phyloP scores from a whole-genome alignment of 2,113 vertebrate genomes.

The Tetrao urogallus region DNA sequence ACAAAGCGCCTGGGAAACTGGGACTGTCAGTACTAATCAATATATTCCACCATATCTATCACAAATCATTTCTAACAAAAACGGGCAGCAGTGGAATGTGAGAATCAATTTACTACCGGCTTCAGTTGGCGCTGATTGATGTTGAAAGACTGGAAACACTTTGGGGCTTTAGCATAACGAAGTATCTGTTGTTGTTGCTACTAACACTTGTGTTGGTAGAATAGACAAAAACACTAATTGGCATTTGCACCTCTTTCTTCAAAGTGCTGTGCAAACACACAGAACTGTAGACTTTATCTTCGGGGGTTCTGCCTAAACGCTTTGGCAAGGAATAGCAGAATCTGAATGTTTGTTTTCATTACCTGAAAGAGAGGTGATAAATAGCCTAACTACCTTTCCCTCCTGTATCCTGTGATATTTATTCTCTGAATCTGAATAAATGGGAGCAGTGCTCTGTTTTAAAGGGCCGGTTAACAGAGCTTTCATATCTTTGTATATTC shows the following conservation, averaged over 20 bases:
- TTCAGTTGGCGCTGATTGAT: conserved; percentile 46
- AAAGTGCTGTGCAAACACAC: not conserved
- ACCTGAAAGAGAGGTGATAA: conserved; percentile 22
- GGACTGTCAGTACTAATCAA: conserved; percentile 72
- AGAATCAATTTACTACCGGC: conserved; percentile 61
- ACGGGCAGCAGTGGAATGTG: conserved; percentile 33
- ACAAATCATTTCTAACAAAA: conserved; percentile 67
- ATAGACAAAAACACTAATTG: not conserved
- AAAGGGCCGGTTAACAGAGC: not conserved
- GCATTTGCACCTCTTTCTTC: not conserved
- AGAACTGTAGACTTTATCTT: not conserved
- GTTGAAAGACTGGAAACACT: conserved; percentile 56
- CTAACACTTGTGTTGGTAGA: not conserved
- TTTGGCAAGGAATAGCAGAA: not conserved
- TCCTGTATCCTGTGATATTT: not conserved
- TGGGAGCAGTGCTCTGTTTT: not conserved
- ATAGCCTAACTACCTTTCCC: not conserved
- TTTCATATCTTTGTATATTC: not conserved
- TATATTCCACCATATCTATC: conserved; percentile 67
- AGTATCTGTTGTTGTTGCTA: not conserved
- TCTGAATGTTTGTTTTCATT: conserved; percentile 16
- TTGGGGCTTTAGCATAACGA: not conserved
- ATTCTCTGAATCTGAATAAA: not conserved
- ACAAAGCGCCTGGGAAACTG: conserved; percentile 60
- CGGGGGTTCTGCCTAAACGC: not conserved